Evolutionary conservation across 2,113 vertebrate genomes (phyloP).

Genomic region (Erythrocebus patas): DNA sequence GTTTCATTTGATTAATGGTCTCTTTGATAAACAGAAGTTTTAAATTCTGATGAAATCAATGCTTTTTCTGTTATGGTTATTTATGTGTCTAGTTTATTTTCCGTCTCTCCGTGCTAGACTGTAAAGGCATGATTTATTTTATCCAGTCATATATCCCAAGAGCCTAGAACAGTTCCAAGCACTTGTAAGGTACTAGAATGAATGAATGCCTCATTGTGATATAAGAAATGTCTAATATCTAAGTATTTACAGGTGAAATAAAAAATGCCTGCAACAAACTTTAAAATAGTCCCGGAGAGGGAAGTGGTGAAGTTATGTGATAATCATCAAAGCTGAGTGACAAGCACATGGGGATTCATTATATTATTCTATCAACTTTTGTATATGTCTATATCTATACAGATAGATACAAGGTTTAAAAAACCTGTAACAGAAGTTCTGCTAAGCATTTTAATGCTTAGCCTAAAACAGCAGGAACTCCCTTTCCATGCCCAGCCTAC

Average conservation of each 20-base stretch:
- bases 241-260: not conserved
- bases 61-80: not conserved
- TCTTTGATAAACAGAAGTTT: constrained; percentile 13
- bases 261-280: not conserved
- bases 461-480: not conserved
- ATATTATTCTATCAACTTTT: not conserved
- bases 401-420: not conserved
- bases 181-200: not conserved
- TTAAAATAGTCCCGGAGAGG: not conserved
- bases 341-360: not conserved
- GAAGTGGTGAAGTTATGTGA: not conserved
- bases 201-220: not conserved
- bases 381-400: accelerated
- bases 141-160: not conserved
- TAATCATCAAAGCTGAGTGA: not conserved
- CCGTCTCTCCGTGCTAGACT: not conserved
- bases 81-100: not conserved
- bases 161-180: not conserved
- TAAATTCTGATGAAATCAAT: not conserved
- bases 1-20: not conserved
- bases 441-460: not conserved
- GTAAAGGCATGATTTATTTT: not conserved
- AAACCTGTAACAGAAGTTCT: not conserved
- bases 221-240: not conserved
- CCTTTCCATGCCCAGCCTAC: not conserved